Conservation (phyloP, 1,140 invertebrate species). For the Drosophila erecta region DNA sequence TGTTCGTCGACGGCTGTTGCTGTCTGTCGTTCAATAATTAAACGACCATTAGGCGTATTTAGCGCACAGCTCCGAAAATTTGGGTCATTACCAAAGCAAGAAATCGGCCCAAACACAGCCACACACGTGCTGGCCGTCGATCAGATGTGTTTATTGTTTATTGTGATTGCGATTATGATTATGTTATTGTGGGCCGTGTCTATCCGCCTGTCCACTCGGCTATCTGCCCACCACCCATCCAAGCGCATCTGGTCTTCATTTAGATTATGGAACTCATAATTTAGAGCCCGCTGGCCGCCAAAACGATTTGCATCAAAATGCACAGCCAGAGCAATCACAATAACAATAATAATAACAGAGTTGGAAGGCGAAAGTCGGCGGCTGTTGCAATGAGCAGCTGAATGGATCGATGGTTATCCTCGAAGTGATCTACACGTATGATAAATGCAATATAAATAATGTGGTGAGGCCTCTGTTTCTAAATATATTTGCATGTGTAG, state of each 20-base stretch:
- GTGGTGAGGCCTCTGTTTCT: too few species aligned
- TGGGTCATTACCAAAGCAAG: constrained; percentile 75
- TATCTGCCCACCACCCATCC: constrained; percentile 10
- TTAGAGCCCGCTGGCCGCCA: constrained; percentile 47
- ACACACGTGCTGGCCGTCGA: constrained; percentile 65
- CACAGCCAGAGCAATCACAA: constrained; percentile 6
- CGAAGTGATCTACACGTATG: background rate
- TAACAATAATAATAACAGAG: constrained; percentile 12
- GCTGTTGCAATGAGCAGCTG: constrained; percentile 35
- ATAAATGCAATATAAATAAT: background rate
- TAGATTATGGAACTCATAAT: constrained; percentile 57
- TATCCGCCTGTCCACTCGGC: constrained; percentile 17
- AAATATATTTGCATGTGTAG: too few species aligned
- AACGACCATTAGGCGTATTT: constrained; percentile 79
- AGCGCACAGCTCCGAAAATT: constrained; percentile 68
- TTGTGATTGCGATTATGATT: constrained; percentile 67
- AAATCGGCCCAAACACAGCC: constrained; percentile 60
- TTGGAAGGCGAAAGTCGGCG: constrained; percentile 60
- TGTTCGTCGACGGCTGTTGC: constrained; percentile 52
- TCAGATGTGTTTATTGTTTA: constrained; percentile 72
- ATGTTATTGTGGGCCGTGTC: constrained; percentile 37
- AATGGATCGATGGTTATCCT: constrained; percentile 13
- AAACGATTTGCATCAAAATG: constrained; percentile 40
- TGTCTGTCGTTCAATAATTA: constrained; percentile 76
- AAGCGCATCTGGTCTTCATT: constrained; percentile 69